These are phyloP conservation scores for Agonopterix arenella DNA, from an alignment of 2,888 invertebrate genomes.

Conservation along the genomic window DNA sequence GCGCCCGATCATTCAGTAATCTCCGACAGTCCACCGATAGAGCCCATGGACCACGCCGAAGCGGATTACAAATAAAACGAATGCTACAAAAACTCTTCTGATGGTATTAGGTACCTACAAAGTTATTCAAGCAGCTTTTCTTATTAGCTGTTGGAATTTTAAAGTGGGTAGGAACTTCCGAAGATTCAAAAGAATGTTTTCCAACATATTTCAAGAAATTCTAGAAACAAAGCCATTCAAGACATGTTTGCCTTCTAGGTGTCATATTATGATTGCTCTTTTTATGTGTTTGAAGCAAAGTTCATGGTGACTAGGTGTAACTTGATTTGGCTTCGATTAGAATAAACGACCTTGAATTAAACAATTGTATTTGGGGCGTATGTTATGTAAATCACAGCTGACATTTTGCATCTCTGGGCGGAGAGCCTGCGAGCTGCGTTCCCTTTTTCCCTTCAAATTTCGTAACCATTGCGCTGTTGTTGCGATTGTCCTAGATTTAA, in stretches of 20 bases:
- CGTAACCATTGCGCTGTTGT: conserved; percentile 34
- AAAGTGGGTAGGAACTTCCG: too few relatives aligned
- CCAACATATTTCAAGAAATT: too few relatives aligned
- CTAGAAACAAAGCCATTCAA: too few relatives aligned
- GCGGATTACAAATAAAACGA: conserved; percentile 5
- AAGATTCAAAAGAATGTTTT: too few relatives aligned
- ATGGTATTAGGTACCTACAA: too few relatives aligned
- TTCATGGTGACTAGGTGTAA: conserved; percentile 21
- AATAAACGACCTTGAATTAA: conserved; percentile 46
- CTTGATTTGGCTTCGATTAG: conserved; percentile 17
- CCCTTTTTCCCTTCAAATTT: conserved; percentile 46
- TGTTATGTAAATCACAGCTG: conserved; percentile 60
- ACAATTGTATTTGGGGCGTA: conserved; percentile 52
- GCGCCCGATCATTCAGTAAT: conserved; percentile 58
- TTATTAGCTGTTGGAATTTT: too few relatives aligned
- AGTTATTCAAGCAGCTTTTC: too few relatives aligned
- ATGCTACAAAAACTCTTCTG: not conserved
- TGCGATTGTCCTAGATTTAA: conserved; percentile 11
- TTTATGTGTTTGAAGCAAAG: conserved; percentile 13
- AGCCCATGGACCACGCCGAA: conserved; percentile 16
- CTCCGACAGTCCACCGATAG: conserved; percentile 40
- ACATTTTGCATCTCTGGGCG: conserved; percentile 52
- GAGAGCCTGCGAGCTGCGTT: conserved; percentile 30
- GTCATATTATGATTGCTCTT: not conserved
- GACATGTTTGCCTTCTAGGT: not conserved